These are phyloP conservation scores for Parasteatoda tepidariorum DNA, from an alignment of 1,140 invertebrate genomes.

Conservation along the genomic window DNA sequence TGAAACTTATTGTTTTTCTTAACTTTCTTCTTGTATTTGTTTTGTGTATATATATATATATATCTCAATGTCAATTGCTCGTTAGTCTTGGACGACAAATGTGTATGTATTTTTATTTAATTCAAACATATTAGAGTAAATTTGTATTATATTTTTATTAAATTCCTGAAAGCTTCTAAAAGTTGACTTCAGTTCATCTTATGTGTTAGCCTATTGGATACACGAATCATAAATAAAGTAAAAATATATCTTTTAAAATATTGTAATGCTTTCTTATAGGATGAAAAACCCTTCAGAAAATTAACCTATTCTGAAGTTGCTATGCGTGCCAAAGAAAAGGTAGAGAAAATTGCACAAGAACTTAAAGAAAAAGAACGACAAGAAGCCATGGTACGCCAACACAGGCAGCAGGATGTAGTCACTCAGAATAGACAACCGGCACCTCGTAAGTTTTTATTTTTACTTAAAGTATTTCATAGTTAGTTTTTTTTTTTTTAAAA, in stretches of 20 bases:
- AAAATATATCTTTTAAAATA: neutral
- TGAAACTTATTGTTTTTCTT: too few species aligned
- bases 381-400: conserved; percentile 47
- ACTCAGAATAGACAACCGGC: conserved; percentile 48
- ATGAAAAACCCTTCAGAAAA: conserved; percentile 66
- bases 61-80: too few species aligned
- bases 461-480: neutral
- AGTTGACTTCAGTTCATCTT: too few species aligned
- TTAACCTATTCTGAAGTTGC: conserved; percentile 88
- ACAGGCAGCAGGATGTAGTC: conserved; percentile 45
- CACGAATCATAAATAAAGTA: neutral
- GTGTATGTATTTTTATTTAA: too few species aligned
- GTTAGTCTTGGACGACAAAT: too few species aligned
- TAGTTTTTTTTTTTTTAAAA: too few species aligned
- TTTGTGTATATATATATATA: too few species aligned
- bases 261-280: conserved; percentile 17
- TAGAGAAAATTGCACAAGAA: conserved; percentile 63
- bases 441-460: conserved; percentile 4
- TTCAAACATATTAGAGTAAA: too few species aligned
- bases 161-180: too few species aligned
- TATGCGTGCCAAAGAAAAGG: conserved; percentile 76
- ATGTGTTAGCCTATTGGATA: too few species aligned
- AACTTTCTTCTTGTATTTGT: too few species aligned
- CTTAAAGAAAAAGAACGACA: conserved; percentile 56
- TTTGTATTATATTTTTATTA: too few species aligned